phyloP scores from a whole-genome alignment of 92 coral and sea anemone genomes.

The Chrysogorgia sp. region DNA sequence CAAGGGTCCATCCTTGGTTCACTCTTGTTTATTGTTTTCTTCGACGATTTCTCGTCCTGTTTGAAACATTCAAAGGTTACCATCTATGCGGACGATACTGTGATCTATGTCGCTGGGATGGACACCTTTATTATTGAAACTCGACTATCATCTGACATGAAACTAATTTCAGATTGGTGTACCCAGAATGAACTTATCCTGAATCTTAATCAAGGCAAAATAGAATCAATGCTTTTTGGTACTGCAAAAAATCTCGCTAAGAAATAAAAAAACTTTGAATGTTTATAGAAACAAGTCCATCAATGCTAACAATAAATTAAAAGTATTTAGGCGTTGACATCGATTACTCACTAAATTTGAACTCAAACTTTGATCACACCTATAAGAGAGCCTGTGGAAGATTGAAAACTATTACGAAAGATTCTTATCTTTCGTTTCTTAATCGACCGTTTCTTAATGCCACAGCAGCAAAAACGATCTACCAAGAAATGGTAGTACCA shows the following conservation, averaged over 20 bases:
- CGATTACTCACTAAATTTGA: not conserved
- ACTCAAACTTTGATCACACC: not conserved
- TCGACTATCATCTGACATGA: slow-evolving; percentile 12
- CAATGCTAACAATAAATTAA: not conserved
- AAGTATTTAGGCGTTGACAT: slow-evolving; percentile 4
- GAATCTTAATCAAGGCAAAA: slow-evolving; percentile 25
- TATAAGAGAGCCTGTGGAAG: slow-evolving; percentile 3
- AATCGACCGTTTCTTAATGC: not conserved
- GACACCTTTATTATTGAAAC: slow-evolving; percentile 4
- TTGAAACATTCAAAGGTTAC: no score
- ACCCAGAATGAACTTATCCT: slow-evolving; percentile 27
- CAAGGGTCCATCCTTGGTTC: slow-evolving; percentile 53
- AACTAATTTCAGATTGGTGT: slow-evolving; percentile 5
- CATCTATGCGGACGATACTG: slow-evolving; percentile 28
- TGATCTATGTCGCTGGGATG: slow-evolving; percentile 9
- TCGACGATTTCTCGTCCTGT: slow-evolving; percentile 8
- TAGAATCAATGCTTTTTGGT: slow-evolving; percentile 29
- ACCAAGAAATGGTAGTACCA: not conserved
- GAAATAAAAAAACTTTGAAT: not conserved
- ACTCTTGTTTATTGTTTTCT: slow-evolving; percentile 20
- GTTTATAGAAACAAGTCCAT: not conserved
- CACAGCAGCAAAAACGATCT: slow-evolving; percentile 18
- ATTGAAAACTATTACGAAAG: no score
- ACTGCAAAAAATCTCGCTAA: slow-evolving; percentile 1
- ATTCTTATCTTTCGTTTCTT: not conserved